phyloP scores from a whole-genome alignment of 2,797 vertebrate species.

The Gobionotothen gibberifrons region DNA sequence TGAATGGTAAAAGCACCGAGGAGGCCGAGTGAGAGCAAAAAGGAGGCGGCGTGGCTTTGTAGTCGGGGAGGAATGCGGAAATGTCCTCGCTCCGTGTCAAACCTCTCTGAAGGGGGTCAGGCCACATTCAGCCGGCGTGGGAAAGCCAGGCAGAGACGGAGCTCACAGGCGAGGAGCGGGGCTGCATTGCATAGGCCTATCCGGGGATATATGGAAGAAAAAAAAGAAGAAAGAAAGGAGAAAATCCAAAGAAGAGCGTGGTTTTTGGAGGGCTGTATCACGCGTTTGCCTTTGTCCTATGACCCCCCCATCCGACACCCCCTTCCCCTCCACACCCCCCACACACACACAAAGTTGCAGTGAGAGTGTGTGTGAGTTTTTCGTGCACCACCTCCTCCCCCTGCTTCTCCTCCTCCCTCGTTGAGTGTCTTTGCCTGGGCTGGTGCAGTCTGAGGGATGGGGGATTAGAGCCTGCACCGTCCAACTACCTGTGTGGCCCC shows the following conservation, averaged over 20 bases:
- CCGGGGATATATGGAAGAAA: conserved; percentile 71
- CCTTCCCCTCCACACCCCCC: conserved; percentile 18
- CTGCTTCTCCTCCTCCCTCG: conserved; percentile 46
- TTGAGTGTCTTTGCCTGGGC: conserved; percentile 63
- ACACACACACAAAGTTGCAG: conserved; percentile 55
- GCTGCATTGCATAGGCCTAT: conserved; percentile 71
- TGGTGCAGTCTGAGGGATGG: conserved; percentile 84
- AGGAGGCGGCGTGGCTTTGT: conserved; percentile 97
- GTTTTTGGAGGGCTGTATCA: conserved; percentile 72
- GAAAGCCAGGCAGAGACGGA: conserved; percentile 88
- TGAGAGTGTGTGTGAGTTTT: conserved; percentile 62
- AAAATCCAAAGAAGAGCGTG: conserved; percentile 72
- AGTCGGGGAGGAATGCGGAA: conserved; percentile 99
- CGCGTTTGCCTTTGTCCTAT: conserved; percentile 75
- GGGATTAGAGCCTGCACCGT: conserved; percentile 80
- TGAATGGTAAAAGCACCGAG: conserved; percentile 90
- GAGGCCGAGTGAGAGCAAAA: conserved; percentile 88
- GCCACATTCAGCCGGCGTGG: conserved; percentile 98
- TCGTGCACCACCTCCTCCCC: conserved; percentile 31
- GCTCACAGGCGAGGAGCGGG: conserved; percentile 77
- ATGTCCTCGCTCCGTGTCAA: conserved; percentile 98
- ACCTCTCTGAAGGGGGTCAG: conserved; percentile 99
- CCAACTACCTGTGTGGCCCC: conserved; percentile 96
- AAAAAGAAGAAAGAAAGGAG: conserved; percentile 58
- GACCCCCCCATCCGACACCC: conserved; percentile 48